Conservation (phyloP, 1,140 invertebrate species). For the Diprion similis region DNA sequence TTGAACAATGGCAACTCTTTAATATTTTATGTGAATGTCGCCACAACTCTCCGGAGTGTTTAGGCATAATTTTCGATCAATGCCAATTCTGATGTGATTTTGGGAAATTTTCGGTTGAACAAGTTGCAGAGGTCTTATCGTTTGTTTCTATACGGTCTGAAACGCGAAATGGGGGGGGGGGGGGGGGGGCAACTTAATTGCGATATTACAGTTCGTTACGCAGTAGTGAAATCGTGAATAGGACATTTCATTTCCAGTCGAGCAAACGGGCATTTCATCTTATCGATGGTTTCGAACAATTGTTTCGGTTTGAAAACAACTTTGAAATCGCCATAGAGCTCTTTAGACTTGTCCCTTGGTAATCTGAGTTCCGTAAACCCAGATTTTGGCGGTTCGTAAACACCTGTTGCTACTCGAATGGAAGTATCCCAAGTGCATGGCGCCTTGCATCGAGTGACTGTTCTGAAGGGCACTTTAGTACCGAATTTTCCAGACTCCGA, state of each 20-base stretch:
- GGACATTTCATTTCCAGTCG: slow-evolving; percentile 9
- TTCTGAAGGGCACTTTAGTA: not conserved
- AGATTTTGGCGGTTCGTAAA: not conserved
- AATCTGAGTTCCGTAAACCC: not conserved
- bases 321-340: slow-evolving; percentile 14
- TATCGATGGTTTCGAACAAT: slow-evolving; percentile 1
- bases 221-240: not conserved
- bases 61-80: too few species aligned
- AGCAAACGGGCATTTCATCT: slow-evolving; percentile 9
- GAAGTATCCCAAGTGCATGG: not conserved
- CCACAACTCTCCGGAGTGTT: too few species aligned
- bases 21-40: too few species aligned
- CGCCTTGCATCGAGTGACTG: not conserved
- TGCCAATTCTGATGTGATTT: too few species aligned
- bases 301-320: slow-evolving; percentile 1
- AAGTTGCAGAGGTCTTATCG: too few species aligned
- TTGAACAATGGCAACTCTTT: too few species aligned
- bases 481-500: not conserved
- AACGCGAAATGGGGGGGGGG: too few species aligned
- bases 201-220: too few species aligned
- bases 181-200: too few species aligned
- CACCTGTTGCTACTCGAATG: not conserved
- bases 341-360: not conserved
- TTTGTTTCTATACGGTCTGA: too few species aligned
- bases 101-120: too few species aligned